Conservation (phyloP, 2,888 invertebrate genomes). For the Netelia virgata region DNA sequence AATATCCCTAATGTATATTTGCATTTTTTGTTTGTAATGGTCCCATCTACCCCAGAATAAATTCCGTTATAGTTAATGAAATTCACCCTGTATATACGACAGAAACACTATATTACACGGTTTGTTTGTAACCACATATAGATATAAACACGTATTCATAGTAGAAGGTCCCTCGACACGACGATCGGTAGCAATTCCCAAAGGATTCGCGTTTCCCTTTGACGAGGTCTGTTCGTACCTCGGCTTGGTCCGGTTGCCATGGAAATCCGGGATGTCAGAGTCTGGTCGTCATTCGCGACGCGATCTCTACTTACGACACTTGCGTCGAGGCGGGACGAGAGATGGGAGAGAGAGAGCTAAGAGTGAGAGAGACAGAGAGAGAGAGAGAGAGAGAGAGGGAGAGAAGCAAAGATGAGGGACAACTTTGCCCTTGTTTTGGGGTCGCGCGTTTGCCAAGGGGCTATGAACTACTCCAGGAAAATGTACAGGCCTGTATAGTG, state of each 20-base stretch:
- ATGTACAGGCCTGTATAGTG: too few relatives aligned
- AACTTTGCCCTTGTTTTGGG: constrained; percentile 35
- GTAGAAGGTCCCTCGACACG: constrained; percentile 40
- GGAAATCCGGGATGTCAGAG: constrained; percentile 68
- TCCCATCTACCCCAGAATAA: too few relatives aligned
- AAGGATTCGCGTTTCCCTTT: constrained; percentile 67
- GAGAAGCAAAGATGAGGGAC: neutral
- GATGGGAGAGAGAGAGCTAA: neutral
- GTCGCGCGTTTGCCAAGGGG: constrained; percentile 6
- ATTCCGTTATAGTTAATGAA: too few relatives aligned
- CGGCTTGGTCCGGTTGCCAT: constrained; percentile 66
- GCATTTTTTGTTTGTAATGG: too few relatives aligned
- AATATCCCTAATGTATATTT: too few relatives aligned
- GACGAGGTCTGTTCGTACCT: constrained; percentile 45
- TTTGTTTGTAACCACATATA: neutral
- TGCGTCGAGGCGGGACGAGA: neutral
- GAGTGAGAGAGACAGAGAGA: neutral
- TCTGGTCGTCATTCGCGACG: constrained; percentile 33
- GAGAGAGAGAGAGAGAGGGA: too few relatives aligned
- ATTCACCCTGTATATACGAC: too few relatives aligned
- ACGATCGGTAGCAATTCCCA: constrained; percentile 57
- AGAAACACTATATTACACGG: neutral
- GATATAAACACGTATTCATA: neutral
- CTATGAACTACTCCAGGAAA: neutral
- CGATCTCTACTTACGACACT: constrained; percentile 1